A percentile compares a stretch with the other conserved stretches of the same genome.
Conservation (phyloP, 2,888 invertebrate species). For the Gastrophysa polygoni region DNA sequence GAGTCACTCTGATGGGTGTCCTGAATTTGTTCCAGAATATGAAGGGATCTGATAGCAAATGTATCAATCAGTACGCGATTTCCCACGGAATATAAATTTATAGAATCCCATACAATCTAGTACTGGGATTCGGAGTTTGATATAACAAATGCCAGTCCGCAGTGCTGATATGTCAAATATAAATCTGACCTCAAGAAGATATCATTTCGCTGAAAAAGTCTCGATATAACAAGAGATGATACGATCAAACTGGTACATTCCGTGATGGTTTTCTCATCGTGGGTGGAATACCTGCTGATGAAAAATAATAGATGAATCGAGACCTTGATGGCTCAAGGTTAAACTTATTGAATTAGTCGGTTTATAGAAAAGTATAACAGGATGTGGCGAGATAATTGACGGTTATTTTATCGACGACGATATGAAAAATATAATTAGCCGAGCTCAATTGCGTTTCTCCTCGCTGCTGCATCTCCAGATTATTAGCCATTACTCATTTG, state of each 20-base stretch:
- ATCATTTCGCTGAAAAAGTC: too few species aligned
- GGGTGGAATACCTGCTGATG: slow-evolving; percentile 19
- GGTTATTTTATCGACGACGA: slow-evolving; percentile 14
- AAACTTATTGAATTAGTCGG: slow-evolving; percentile 39
- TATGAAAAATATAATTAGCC: background rate
- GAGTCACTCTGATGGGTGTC: too few species aligned
- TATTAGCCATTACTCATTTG: background rate
- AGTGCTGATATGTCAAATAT: too few species aligned
- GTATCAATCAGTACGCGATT: too few species aligned
- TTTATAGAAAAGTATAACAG: slow-evolving; percentile 44
- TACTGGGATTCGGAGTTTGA: too few species aligned
- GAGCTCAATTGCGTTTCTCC: background rate
- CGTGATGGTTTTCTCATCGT: slow-evolving; percentile 2
- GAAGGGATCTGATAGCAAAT: too few species aligned
- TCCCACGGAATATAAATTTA: too few species aligned
- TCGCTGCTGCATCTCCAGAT: background rate
- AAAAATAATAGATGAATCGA: slow-evolving; percentile 26
- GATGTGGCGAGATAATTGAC: slow-evolving; percentile 35
- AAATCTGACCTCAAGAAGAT: too few species aligned
- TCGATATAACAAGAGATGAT: too few species aligned
- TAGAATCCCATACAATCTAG: too few species aligned
- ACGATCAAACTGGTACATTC: background rate
- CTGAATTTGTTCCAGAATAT: too few species aligned
- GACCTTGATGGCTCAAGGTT: slow-evolving; percentile 29
- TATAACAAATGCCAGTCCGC: too few species aligned